phyloP scores from a whole-genome alignment of 2,888 invertebrate species.

The Beris morrisii region DNA sequence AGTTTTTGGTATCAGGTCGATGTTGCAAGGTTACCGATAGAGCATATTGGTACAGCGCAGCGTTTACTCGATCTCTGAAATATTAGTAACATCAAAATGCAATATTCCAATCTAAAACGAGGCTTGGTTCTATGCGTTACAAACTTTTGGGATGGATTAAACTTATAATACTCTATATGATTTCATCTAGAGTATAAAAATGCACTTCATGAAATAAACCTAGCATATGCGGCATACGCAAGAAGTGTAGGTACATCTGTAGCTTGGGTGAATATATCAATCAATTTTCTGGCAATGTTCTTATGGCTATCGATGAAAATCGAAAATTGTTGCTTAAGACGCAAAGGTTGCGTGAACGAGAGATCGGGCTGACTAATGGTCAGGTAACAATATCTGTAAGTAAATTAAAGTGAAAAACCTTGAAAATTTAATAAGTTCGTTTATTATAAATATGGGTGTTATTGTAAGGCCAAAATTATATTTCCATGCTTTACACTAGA shows the following conservation, averaged over 20 bases:
- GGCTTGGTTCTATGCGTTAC: too few species aligned
- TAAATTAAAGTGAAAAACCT: too few species aligned
- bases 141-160: too few species aligned
- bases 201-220: conserved; percentile 40
- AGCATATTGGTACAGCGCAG: conserved; percentile 78
- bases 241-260: conserved; percentile 64
- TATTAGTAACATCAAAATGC: too few species aligned
- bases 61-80: conserved; percentile 72
- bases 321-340: conserved; percentile 61
- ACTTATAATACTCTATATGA: too few species aligned
- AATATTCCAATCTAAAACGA: too few species aligned
- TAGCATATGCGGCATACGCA: conserved; percentile 67
- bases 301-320: conserved; percentile 73
- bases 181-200: too few species aligned
- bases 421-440: too few species aligned
- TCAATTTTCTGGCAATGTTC: conserved; percentile 69
- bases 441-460: too few species aligned
- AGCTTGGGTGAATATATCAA: conserved; percentile 50
- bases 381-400: conserved; percentile 48
- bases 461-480: too few species aligned
- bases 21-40: conserved; percentile 76
- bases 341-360: conserved; percentile 46
- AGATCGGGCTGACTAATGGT: conserved; percentile 49
- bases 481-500: too few species aligned
- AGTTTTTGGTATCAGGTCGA: conserved; percentile 50